phyloP scores from a whole-genome alignment of 2,797 vertebrate species.

The Urosaurus nigricauda region DNA sequence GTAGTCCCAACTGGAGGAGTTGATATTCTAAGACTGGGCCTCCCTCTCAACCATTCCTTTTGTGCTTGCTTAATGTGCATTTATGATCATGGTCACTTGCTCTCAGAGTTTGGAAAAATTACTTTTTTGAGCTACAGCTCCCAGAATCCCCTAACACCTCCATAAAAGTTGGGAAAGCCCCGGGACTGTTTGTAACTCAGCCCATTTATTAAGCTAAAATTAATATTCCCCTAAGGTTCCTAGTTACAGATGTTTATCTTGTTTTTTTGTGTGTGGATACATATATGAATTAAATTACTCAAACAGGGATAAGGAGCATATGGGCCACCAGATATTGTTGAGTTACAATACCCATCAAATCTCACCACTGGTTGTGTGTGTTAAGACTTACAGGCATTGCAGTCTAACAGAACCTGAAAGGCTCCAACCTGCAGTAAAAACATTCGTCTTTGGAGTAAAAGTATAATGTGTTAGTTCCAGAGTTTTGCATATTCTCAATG shows the following conservation, averaged over 20 bases:
- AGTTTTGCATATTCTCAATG: slow-evolving; percentile 31
- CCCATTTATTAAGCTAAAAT: too few relatives aligned
- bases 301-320: background rate
- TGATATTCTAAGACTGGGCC: background rate
- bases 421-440: background rate
- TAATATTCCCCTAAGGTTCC: too few relatives aligned
- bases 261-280: background rate
- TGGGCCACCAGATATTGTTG: background rate
- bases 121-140: background rate
- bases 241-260: background rate
- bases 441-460: background rate
- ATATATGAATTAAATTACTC: slow-evolving; percentile 13
- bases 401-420: background rate
- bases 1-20: background rate
- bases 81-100: background rate
- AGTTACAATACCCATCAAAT: background rate
- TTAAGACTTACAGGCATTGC: background rate
- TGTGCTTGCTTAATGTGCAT: background rate
- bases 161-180: too few relatives aligned
- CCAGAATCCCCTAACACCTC: background rate
- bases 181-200: too few relatives aligned
- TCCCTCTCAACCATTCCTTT: background rate
- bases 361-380: background rate
- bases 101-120: background rate
- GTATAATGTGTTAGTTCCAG: slow-evolving; percentile 13